Percentiles rank a stretch among this genome's conserved stretches.
Evolutionary conservation across 2,888 invertebrate species (phyloP).

Genomic region (Bembecia ichneumoniformis): DNA sequence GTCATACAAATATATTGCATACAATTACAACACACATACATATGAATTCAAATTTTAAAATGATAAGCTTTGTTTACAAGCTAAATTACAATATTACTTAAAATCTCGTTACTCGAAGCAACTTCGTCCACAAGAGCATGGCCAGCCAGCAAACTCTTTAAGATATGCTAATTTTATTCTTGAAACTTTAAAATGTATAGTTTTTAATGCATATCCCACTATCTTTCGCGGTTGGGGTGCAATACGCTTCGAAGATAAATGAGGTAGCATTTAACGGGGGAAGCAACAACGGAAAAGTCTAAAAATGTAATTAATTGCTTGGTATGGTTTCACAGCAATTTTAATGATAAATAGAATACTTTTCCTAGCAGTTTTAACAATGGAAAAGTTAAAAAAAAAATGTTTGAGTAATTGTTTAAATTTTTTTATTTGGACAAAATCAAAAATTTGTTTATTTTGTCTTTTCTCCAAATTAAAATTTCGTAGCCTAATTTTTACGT

Average conservation of each 20-base stretch:
- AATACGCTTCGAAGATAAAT: background rate
- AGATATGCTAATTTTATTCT: background rate
- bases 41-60: background rate
- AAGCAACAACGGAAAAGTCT: background rate
- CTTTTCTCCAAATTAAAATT: no score
- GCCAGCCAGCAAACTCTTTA: background rate
- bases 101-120: background rate
- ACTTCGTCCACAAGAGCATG: background rate
- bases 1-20: background rate
- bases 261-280: background rate
- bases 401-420: no score
- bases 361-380: constrained; percentile 3
- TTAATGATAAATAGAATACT: constrained; percentile 5
- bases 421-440: no score
- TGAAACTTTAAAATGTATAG: background rate
- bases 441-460: no score
- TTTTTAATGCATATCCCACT: constrained; percentile 1
- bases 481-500: no score
- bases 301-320: constrained; percentile 7
- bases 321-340: constrained; percentile 5
- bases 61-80: background rate
- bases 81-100: background rate
- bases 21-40: background rate
- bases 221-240: background rate
- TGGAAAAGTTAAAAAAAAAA: no score